phyloP scores from a whole-genome alignment of 2,113 vertebrate species.

The Vidua chalybeata region DNA sequence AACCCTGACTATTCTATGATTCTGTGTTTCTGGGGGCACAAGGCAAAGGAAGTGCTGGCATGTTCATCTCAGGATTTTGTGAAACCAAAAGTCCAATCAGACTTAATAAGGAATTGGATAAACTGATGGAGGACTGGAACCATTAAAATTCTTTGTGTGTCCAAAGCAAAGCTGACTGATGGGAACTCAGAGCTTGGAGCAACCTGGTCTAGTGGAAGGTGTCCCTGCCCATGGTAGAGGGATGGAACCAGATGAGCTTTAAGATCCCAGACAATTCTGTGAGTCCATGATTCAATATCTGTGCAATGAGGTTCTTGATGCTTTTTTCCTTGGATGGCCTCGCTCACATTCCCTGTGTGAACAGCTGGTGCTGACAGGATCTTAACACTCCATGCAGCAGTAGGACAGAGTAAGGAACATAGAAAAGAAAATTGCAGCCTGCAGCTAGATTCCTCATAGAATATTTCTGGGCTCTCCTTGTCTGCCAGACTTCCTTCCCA shows the following conservation, averaged over 20 bases:
- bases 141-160: neutral
- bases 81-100: neutral
- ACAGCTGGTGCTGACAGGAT: neutral
- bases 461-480: neutral
- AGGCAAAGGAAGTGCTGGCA: neutral
- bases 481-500: neutral
- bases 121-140: neutral
- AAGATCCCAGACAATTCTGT: neutral
- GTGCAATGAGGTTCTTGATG: neutral
- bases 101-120: neutral
- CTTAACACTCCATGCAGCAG: neutral
- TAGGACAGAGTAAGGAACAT: neutral
- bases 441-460: neutral
- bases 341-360: fast-evolving
- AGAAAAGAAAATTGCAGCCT: neutral
- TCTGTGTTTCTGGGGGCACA: neutral
- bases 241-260: neutral
- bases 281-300: neutral
- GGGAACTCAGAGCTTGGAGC: neutral
- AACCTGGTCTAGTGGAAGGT: neutral
- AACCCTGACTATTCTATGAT: neutral
- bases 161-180: neutral
- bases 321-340: neutral
- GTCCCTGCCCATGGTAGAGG: neutral
- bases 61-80: neutral